Conservation (phyloP, 64 coral and sea anemone species). For the Acropora tenuis region DNA sequence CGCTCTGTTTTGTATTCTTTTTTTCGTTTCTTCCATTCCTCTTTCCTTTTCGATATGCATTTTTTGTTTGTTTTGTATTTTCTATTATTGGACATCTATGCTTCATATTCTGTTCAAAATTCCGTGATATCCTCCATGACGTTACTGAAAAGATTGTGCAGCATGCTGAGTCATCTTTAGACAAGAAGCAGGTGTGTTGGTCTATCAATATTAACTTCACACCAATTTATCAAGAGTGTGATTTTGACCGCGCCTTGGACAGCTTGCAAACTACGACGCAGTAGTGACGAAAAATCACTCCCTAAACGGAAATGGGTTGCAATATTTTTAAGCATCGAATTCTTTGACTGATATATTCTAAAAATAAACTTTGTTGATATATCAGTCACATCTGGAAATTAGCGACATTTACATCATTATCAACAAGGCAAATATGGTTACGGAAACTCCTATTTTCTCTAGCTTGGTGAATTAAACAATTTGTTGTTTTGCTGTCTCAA, state of each 20-base stretch:
- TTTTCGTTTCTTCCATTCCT: no score
- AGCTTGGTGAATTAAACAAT: neutral
- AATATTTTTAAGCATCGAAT: neutral
- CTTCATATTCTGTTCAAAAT: no score
- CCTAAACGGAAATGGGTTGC: slow-evolving; percentile 25
- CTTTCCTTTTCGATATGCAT: no score
- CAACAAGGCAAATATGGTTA: neutral
- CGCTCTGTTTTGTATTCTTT: no score
- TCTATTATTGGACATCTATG: no score
- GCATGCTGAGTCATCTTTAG: neutral
- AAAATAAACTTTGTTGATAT: neutral
- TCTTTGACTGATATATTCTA: neutral
- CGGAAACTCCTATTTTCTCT: slow-evolving; percentile 5
- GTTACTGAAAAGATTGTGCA: neutral
- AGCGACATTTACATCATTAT: neutral
- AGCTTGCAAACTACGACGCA: slow-evolving; percentile 2
- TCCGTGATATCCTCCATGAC: no score
- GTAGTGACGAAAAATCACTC: neutral
- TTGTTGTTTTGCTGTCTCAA: neutral
- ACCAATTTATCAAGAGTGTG: neutral
- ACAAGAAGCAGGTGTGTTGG: neutral
- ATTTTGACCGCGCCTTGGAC: neutral
- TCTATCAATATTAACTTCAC: neutral
- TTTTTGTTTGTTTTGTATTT: no score
- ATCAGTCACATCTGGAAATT: neutral